A percentile compares a stretch with the other conserved stretches of the same genome.
These are phyloP conservation scores for Pao palembangensis DNA, from an alignment of 2,113 vertebrate species.

Conservation along the genomic window DNA sequence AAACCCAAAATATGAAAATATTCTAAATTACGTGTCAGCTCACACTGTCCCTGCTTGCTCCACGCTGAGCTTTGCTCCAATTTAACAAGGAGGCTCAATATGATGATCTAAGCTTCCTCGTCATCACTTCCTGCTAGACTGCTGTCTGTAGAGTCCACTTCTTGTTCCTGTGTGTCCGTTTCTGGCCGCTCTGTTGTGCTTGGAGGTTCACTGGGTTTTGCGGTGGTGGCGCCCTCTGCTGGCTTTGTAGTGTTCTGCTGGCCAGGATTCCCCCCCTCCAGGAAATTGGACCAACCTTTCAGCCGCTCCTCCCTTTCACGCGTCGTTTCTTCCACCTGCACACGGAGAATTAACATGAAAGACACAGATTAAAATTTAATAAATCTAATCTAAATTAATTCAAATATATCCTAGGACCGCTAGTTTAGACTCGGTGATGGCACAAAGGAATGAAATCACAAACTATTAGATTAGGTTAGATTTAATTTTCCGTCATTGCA, in stretches of 20 bases:
- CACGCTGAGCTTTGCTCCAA: conserved; percentile 1
- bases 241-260: conserved; percentile 12
- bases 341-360: neutral
- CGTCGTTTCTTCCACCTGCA: conserved; percentile 90
- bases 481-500: neutral
- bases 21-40: conserved; percentile 45
- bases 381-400: neutral
- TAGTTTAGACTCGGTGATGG: neutral
- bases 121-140: conserved; percentile 86
- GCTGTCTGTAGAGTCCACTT: conserved; percentile 84
- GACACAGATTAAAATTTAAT: neutral
- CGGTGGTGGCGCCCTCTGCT: conserved; percentile 23
- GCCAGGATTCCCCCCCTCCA: conserved; percentile 59
- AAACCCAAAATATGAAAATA: conserved; percentile 31
- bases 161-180: conserved; percentile 28
- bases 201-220: conserved; percentile 43
- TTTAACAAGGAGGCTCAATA: conserved; percentile 3
- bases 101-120: conserved; percentile 68
- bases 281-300: conserved; percentile 86
- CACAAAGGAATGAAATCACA: neutral
- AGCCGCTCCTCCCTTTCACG: conserved; percentile 93
- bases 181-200: conserved; percentile 23
- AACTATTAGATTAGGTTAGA: neutral
- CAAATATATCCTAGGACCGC: neutral
- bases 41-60: conserved; percentile 10